Percentiles rank a stretch among this genome's conserved stretches.
These are phyloP conservation scores for Nasonia oneida DNA, from an alignment of 2,888 invertebrate genomes.

Conservation along the genomic window DNA sequence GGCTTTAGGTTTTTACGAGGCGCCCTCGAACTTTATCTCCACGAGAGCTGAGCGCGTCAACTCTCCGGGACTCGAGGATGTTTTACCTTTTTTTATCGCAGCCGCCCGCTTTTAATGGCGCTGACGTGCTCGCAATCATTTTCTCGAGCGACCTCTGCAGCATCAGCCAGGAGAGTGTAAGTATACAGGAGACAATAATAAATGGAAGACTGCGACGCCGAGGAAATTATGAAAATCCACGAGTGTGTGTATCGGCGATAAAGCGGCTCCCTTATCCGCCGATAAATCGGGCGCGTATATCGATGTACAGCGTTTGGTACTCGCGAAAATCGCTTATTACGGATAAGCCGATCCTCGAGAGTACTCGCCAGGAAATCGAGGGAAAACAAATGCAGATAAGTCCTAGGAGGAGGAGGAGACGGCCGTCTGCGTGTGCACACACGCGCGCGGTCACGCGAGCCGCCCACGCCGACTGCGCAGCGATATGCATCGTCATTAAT, in stretches of 20 bases:
- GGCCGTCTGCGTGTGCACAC: constrained; percentile 6
- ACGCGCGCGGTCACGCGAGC: constrained; percentile 49
- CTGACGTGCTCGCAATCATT: constrained; percentile 52
- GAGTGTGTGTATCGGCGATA: background rate
- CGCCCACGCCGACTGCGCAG: constrained; percentile 27
- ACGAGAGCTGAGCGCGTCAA: constrained; percentile 11
- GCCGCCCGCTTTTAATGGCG: constrained; percentile 41
- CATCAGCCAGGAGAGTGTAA: background rate
- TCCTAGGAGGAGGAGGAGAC: background rate
- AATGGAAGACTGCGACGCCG: background rate
- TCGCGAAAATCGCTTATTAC: constrained; percentile 11
- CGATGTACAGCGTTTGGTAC: constrained; percentile 36
- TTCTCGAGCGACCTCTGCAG: constrained; percentile 41
- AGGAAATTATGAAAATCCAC: constrained; percentile 50
- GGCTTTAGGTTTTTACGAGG: constrained; percentile 58
- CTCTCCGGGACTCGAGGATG: constrained; percentile 34
- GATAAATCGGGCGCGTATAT: constrained; percentile 42
- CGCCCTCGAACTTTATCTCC: constrained; percentile 53
- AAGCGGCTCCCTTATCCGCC: constrained; percentile 10
- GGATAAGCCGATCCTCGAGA: constrained; percentile 19
- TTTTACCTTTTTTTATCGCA: constrained; percentile 48
- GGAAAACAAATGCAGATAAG: constrained; percentile 40
- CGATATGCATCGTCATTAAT: constrained; percentile 57
- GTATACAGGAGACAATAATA: background rate
- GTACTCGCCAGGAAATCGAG: background rate